These are phyloP conservation scores for Myiozetetes cayanensis DNA, from an alignment of 2,113 vertebrate genomes.

Conservation along the genomic window DNA sequence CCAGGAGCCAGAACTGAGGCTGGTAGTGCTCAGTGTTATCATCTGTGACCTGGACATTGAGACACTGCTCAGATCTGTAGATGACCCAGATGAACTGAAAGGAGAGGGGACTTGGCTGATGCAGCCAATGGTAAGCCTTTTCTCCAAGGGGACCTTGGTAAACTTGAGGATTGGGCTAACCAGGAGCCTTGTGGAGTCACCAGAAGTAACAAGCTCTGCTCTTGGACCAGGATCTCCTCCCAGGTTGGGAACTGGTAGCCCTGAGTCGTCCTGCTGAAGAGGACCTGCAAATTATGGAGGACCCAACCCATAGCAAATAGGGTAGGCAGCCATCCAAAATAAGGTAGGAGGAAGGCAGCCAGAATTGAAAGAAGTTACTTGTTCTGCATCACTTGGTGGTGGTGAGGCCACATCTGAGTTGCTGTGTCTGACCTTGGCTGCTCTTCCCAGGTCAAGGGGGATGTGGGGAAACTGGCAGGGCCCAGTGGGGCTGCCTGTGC, in stretches of 20 bases:
- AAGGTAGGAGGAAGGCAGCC: background rate
- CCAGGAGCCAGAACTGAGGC: background rate
- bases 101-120: background rate
- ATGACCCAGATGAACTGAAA: background rate
- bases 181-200: background rate
- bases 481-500: rapidly evolving
- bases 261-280: background rate
- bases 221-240: background rate
- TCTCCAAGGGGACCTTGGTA: background rate
- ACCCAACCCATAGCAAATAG: background rate
- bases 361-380: background rate
- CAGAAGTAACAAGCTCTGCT: background rate
- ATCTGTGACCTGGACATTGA: background rate
- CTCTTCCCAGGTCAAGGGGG: background rate
- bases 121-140: background rate
- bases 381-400: rapidly evolving
- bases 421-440: rapidly evolving
- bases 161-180: background rate
- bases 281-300: background rate
- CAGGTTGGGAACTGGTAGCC: background rate
- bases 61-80: background rate
- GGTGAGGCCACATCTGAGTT: background rate
- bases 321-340: background rate
- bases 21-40: background rate
- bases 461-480: background rate